These are phyloP conservation scores for Lepisosteus oculatus DNA, from an alignment of 2,113 vertebrate species.

Conservation along the genomic window DNA sequence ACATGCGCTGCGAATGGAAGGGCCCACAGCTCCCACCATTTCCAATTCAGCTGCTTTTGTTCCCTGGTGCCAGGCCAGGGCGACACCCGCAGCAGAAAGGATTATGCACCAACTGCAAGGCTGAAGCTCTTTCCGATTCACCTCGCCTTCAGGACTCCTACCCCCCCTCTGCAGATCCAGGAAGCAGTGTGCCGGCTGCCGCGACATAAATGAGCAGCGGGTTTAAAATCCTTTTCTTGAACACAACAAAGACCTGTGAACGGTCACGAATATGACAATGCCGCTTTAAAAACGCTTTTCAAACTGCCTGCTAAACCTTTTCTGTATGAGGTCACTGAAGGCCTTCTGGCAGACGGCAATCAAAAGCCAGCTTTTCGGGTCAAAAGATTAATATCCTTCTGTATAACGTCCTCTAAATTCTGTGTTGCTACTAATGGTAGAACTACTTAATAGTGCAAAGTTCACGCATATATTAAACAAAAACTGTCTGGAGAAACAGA, in stretches of 20 bases:
- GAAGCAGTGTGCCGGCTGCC: slow-evolving; percentile 72
- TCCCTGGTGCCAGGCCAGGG: slow-evolving; percentile 59
- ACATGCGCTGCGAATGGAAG: slow-evolving; percentile 59
- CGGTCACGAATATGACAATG: slow-evolving; percentile 62
- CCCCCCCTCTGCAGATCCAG: slow-evolving; percentile 54
- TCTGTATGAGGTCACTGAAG: slow-evolving; percentile 50
- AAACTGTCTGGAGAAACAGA: not conserved
- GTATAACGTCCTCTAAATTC: not conserved
- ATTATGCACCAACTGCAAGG: slow-evolving; percentile 72
- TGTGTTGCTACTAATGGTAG: not conserved
- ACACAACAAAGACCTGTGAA: slow-evolving; percentile 66
- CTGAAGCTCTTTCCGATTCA: slow-evolving; percentile 66
- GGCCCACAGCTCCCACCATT: slow-evolving; percentile 72
- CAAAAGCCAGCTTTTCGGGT: slow-evolving; percentile 35
- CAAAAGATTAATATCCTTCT: slow-evolving; percentile 30
- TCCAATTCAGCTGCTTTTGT: slow-evolving; percentile 79
- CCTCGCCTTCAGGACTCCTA: slow-evolving; percentile 60
- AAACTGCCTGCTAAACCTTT: slow-evolving; percentile 33
- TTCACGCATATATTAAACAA: not conserved
- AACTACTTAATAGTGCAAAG: not conserved
- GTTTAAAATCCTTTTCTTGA: slow-evolving; percentile 77
- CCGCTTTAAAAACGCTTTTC: slow-evolving; percentile 44
- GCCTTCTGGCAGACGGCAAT: slow-evolving; percentile 53
- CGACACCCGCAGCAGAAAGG: slow-evolving; percentile 68
- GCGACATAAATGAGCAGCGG: slow-evolving; percentile 74